Evolutionary conservation across 2,888 invertebrate genomes (phyloP), one percentile per base, ranked within the genome.

Genomic region (Rhabditoides inermis): DNA sequence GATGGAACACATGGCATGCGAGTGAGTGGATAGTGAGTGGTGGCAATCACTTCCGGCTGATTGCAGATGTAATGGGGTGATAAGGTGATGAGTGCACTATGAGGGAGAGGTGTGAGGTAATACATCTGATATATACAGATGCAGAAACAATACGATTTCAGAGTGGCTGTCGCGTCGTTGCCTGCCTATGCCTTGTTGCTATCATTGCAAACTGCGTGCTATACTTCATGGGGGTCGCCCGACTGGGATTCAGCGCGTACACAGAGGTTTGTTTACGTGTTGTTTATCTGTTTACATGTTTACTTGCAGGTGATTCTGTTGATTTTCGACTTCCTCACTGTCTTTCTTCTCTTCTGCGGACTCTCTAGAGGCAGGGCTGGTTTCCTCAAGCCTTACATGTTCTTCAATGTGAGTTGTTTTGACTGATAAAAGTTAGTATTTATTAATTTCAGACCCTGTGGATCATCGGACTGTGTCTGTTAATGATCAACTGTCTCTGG

Each of bases 301-400:
- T n/a, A n/a, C n/a, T n/a, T n/a, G n/a, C n/a, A n/a, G n/a, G n/a
- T n/a, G n/a, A 52, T 64, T 46, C 45, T 64, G 4, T 50, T 64
- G 28, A 48, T 60, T 18, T 55, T 61, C 44, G 63, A 64, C 47
- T 60, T 55, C 39, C 50, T 64, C 20, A 56, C 63, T 15, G 53
- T 58, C 6, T 36, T 64, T 30, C 54, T 57, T 22, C 45, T 64
- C 25, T 41, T 64, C 22, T 56, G 55, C 45, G 65, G 62, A n/a
- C 53, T 60, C n/a, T 60, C 65, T 22, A 60, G 62, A 35, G 52
- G 56, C 37, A 53, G 56, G 15, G 53, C 62, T 6, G 56, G 60
- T 18, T 40, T 65, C 25, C 42, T 65, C 22, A 65, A 65, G 35
- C 65, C 65, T 2, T 65, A 65, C 40, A 51, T 65, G 25, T 58